Base-by-base conservation (phyloP, 2,888 invertebrate species). In the Thecocarcelia acutangulata region DNA sequence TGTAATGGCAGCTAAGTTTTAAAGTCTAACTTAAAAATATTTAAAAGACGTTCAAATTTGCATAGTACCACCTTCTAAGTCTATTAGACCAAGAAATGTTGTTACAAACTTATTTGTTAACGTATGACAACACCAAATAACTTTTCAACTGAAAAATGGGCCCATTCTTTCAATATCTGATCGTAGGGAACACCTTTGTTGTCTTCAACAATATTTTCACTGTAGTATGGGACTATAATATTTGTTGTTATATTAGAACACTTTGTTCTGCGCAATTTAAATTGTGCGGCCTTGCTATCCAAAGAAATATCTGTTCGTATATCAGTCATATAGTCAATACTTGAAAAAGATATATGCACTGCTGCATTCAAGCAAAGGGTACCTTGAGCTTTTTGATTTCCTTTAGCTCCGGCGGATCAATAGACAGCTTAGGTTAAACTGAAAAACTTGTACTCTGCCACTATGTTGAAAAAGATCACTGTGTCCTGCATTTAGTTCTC, bases 261-360 rank as follows among this genome's bases (percentile, higher is more conserved):
- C 24, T 54, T 54, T 21, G 12, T 28, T 59, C 42, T 42, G 42
- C 28, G 15, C n/a, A 52, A 52, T 6, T 59, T 42, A 21, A 42
- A 33, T n/a, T 61, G 21, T 61, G 59, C n/a, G 11, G 59, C 21
- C 21, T 63, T 63, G 8, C 33, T 19, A 48, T 48, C 63, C 13
- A 48, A 48, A 63, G 48, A 48, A 2, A 13, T 11, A 8, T 19
- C 11, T 2, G 19, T 33, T 9, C 63, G 42, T 42, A 54, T 28
- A 28, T 54, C 28, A 2, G n/a, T 15, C 15, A 54, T 28, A 54
- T 33, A 9, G 8, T 54, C 54, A 54, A 54, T 54, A 54, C 6
- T 13, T 15, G 28, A 54, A 54, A 54, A 54, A 54, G 54, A 28
- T n/a, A 28, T 54, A 28, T 54, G 54, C 11, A 28, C 54, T 15